phyloP scores from a whole-genome alignment of 1,140 invertebrate species.

The Drosophila takahashii region DNA sequence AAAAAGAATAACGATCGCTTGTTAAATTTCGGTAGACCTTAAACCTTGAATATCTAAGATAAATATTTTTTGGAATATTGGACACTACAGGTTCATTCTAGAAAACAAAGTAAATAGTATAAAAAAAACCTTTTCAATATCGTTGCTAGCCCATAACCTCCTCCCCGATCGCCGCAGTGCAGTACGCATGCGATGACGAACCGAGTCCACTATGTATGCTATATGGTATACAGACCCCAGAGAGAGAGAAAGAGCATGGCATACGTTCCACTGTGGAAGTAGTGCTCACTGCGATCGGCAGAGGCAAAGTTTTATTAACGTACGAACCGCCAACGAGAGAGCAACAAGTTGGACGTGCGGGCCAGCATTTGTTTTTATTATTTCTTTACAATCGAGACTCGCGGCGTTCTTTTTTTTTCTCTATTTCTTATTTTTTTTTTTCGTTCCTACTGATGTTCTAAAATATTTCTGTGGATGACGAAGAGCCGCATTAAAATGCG shows the following conservation, averaged over 20 bases:
- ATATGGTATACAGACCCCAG: not conserved
- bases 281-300: not conserved
- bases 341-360: slow-evolving; percentile 12
- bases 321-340: slow-evolving; percentile 1
- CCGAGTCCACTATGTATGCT: not conserved
- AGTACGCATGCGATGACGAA: slow-evolving; percentile 2
- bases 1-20: not conserved
- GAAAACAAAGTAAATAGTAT: no score
- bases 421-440: slow-evolving; percentile 27
- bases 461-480: slow-evolving; percentile 61
- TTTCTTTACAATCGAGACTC: slow-evolving; percentile 6
- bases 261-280: not conserved
- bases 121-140: no score
- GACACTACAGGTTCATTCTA: no score
- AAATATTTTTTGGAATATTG: no score
- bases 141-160: no score
- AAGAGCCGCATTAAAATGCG: slow-evolving; percentile 55
- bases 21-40: no score
- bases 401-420: slow-evolving; percentile 13
- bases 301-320: not conserved
- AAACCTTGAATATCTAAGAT: no score
- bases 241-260: not conserved
- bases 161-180: slow-evolving; percentile 3
- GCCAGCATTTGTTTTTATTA: not conserved
- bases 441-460: slow-evolving; percentile 30